phyloP scores from a whole-genome alignment of 1,140 invertebrate species.

The Drosophila santomea region DNA sequence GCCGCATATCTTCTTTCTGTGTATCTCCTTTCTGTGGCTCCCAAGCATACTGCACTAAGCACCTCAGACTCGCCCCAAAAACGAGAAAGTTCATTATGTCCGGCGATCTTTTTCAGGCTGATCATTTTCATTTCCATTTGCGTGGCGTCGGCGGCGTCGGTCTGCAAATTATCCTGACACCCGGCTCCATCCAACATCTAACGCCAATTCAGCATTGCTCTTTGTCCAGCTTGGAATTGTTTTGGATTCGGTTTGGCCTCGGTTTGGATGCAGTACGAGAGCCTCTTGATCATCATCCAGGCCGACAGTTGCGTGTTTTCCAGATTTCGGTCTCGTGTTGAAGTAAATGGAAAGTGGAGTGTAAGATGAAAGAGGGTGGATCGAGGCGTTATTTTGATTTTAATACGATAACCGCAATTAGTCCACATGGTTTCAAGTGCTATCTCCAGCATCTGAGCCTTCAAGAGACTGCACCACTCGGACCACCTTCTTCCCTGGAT shows the following conservation, averaged over 20 bases:
- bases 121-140: slow-evolving; percentile 73
- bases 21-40: slow-evolving; percentile 11
- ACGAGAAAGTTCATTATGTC: slow-evolving; percentile 79
- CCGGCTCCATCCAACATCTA: slow-evolving; percentile 19
- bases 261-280: slow-evolving; percentile 36
- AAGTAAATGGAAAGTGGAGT: slow-evolving; percentile 3
- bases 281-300: slow-evolving; percentile 69
- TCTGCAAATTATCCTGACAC: slow-evolving; percentile 76
- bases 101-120: slow-evolving; percentile 56
- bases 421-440: slow-evolving; percentile 71
- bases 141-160: slow-evolving; percentile 59
- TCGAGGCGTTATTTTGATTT: slow-evolving; percentile 69
- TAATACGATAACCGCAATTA: slow-evolving; percentile 79
- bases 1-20: slow-evolving; percentile 19
- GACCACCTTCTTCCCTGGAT: no score
- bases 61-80: slow-evolving; percentile 62
- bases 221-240: slow-evolving; percentile 18
- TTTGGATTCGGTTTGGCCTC: slow-evolving; percentile 1
- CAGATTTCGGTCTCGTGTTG: slow-evolving; percentile 70
- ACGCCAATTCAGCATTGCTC: slow-evolving; percentile 9
- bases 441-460: slow-evolving; percentile 63
- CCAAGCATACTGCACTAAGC: slow-evolving; percentile 53
- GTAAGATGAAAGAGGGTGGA: slow-evolving; percentile 12
- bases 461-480: neutral
- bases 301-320: slow-evolving; percentile 67